Evolutionary conservation across 2,888 invertebrate genomes (phyloP).

Genomic region (Lottia gigantea): DNA sequence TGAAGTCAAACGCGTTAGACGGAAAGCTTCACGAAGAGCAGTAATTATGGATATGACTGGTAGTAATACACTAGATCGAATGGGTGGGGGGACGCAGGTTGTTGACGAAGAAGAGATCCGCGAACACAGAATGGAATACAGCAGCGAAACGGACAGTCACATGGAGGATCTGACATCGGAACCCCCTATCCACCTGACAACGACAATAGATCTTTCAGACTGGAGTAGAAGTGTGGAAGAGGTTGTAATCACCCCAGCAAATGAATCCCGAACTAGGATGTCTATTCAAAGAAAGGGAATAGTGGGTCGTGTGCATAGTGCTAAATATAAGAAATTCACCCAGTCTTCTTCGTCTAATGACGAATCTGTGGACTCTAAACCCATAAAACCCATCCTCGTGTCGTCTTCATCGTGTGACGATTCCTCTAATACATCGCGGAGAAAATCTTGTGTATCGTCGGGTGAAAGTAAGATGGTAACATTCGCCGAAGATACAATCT

Average conservation of each 20-base stretch:
- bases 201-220: background rate
- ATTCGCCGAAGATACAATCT: constrained; percentile 50
- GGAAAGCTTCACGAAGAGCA: background rate
- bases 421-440: background rate
- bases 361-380: constrained; percentile 13
- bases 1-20: background rate
- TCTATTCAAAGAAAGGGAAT: constrained; percentile 22
- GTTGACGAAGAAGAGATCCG: background rate
- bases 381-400: constrained; percentile 19
- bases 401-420: constrained; percentile 18
- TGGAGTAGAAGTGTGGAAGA: background rate
- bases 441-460: constrained; percentile 5
- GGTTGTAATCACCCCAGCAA: constrained; percentile 27
- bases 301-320: constrained; percentile 31
- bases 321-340: background rate
- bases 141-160: constrained; percentile 21
- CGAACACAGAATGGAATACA: constrained; percentile 15
- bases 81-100: background rate
- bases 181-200: constrained; percentile 4
- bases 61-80: background rate
- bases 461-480: constrained; percentile 46
- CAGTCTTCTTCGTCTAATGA: background rate
- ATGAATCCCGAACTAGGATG: constrained; percentile 21
- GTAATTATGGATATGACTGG: background rate
- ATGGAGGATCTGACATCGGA: constrained; percentile 12